phyloP scores from a whole-genome alignment of 1,140 invertebrate species.

The Agraylea sexmaculata region DNA sequence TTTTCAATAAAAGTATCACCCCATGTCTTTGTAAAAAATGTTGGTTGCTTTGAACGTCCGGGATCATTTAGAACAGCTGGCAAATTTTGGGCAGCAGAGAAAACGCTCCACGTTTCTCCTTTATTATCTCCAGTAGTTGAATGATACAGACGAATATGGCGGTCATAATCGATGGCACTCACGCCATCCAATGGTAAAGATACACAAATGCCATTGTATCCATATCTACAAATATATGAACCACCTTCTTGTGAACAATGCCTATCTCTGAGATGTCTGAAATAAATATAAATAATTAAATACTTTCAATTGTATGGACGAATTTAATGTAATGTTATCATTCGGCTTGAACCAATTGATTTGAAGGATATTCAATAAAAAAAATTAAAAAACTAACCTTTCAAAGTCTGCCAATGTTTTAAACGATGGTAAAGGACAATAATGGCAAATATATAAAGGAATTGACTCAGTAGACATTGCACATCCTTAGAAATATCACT shows the following conservation, averaged over 20 bases:
- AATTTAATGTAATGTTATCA: background rate
- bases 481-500: too few species aligned
- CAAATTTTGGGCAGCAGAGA: slow-evolving; percentile 83
- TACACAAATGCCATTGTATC: slow-evolving; percentile 75
- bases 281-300: slow-evolving; percentile 14
- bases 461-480: too few species aligned
- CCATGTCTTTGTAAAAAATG: slow-evolving; percentile 97
- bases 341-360: background rate
- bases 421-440: slow-evolving; percentile 11
- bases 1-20: slow-evolving; percentile 88
- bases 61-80: slow-evolving; percentile 96
- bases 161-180: slow-evolving; percentile 77
- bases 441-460: too few species aligned
- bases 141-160: slow-evolving; percentile 73
- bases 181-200: slow-evolving; percentile 81
- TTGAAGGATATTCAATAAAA: background rate
- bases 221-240: slow-evolving; percentile 81
- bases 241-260: slow-evolving; percentile 83
- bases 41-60: slow-evolving; percentile 73
- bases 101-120: slow-evolving; percentile 60
- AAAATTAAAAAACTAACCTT: slow-evolving; percentile 4
- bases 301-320: background rate
- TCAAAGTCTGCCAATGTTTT: slow-evolving; percentile 13
- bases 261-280: slow-evolving; percentile 64
- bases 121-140: slow-evolving; percentile 44